Conservation (phyloP, 2,113 vertebrate species). For the Pipa parva region DNA sequence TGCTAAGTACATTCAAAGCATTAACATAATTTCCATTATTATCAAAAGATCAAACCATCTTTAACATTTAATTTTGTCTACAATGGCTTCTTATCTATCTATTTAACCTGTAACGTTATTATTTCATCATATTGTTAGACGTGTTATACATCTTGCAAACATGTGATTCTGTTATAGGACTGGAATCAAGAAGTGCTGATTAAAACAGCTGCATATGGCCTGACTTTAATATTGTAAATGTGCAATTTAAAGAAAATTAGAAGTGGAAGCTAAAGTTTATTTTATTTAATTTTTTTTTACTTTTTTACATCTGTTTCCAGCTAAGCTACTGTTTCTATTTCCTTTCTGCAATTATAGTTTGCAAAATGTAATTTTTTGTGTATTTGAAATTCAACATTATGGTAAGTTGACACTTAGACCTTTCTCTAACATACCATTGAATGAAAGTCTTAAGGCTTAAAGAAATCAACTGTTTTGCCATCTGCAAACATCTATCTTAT, state of each 20-base stretch:
- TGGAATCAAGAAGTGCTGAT: too few species aligned
- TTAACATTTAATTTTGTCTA: too few species aligned
- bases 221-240: too few species aligned
- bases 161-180: too few species aligned
- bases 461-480: neutral
- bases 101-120: too few species aligned
- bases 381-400: neutral
- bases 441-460: neutral
- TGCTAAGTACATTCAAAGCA: too few species aligned
- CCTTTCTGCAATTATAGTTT: neutral
- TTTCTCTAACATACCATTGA: neutral
- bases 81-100: too few species aligned
- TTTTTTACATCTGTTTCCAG: neutral
- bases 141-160: too few species aligned
- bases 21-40: too few species aligned
- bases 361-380: neutral
- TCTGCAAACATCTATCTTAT: neutral
- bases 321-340: conserved; percentile 1
- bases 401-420: neutral
- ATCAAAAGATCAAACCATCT: too few species aligned
- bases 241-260: neutral
- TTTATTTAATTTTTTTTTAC: neutral
- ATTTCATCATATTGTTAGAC: too few species aligned
- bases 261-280: neutral
- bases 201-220: too few species aligned